Evolutionary conservation across 2,797 vertebrate species (phyloP).

Genomic region (Champsocephalus gunnari): DNA sequence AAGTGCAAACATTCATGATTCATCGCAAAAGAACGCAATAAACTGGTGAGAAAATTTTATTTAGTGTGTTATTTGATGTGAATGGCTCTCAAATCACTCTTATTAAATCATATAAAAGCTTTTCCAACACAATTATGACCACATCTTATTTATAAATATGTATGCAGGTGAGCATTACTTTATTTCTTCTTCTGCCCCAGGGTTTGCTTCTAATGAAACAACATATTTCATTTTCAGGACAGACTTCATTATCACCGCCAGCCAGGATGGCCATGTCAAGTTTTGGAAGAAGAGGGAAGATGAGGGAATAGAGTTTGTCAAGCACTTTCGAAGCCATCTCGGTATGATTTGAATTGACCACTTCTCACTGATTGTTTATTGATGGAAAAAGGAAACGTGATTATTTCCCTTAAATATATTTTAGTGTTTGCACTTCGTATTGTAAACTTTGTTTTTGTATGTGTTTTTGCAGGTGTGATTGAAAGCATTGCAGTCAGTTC

Average conservation of each 20-base stretch:
- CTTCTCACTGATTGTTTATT: not conserved
- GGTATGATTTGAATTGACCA: slow-evolving; percentile 73
- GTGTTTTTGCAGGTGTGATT: slow-evolving; percentile 87
- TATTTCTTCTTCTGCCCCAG: not conserved
- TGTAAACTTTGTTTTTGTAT: not conserved
- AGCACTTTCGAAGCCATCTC: slow-evolving; percentile 97
- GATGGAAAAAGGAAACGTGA: not conserved
- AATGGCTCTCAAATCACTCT: no score
- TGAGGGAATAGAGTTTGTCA: slow-evolving; percentile 97
- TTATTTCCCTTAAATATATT: not conserved
- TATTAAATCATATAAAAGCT: not conserved
- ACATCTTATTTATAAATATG: not conserved
- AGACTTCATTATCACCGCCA: slow-evolving; percentile 96
- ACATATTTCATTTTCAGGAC: slow-evolving; percentile 82
- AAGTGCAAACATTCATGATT: not conserved
- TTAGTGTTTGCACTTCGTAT: not conserved
- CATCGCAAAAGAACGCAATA: not conserved
- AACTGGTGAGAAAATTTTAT: not conserved
- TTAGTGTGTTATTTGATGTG: not conserved
- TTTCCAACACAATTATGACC: not conserved
- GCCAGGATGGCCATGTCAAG: slow-evolving; percentile 97
- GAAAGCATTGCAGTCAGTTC: slow-evolving; percentile 94
- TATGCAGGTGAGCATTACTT: not conserved
- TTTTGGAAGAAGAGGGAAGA: slow-evolving; percentile 99
- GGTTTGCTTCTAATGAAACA: not conserved